Percentiles rank a stretch among this genome's conserved stretches.
These are phyloP conservation scores for Lycia hirtaria DNA, from an alignment of 2,888 invertebrate genomes.

Conservation along the genomic window DNA sequence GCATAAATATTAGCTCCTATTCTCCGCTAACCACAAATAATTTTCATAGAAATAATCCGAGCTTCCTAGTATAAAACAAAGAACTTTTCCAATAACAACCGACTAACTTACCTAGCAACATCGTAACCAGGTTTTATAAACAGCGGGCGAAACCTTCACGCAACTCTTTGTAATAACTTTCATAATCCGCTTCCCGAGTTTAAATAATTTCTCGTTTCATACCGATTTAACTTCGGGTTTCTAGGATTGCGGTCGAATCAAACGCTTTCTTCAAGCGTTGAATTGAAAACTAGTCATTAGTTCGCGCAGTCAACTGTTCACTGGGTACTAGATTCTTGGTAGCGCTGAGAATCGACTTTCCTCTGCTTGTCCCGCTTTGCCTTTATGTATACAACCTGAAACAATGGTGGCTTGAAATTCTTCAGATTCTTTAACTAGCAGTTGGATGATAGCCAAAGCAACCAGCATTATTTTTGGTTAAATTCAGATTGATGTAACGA, in stretches of 20 bases:
- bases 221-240: slow-evolving; percentile 35
- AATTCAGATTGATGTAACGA: slow-evolving; percentile 51
- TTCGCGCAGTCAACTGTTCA: slow-evolving; percentile 39
- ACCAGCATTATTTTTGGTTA: slow-evolving; percentile 62
- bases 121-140: slow-evolving; percentile 17
- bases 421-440: slow-evolving; percentile 79
- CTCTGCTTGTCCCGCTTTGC: slow-evolving; percentile 49
- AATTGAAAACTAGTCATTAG: slow-evolving; percentile 43
- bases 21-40: too few relatives aligned
- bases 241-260: slow-evolving; percentile 35
- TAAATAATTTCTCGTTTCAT: slow-evolving; percentile 31
- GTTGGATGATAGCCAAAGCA: slow-evolving; percentile 77
- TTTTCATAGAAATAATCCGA: too few relatives aligned
- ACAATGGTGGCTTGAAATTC: slow-evolving; percentile 69
- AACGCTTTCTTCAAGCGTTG: slow-evolving; percentile 39
- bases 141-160: slow-evolving; percentile 18
- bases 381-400: slow-evolving; percentile 67
- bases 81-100: not conserved
- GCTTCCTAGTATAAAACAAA: too few relatives aligned
- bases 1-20: too few relatives aligned
- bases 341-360: slow-evolving; percentile 28
- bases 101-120: not conserved
- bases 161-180: slow-evolving; percentile 32
- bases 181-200: slow-evolving; percentile 23
- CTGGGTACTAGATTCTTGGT: slow-evolving; percentile 37